These are phyloP conservation scores for Augochlora pura DNA, from an alignment of 1,140 invertebrate species.

Conservation along the genomic window DNA sequence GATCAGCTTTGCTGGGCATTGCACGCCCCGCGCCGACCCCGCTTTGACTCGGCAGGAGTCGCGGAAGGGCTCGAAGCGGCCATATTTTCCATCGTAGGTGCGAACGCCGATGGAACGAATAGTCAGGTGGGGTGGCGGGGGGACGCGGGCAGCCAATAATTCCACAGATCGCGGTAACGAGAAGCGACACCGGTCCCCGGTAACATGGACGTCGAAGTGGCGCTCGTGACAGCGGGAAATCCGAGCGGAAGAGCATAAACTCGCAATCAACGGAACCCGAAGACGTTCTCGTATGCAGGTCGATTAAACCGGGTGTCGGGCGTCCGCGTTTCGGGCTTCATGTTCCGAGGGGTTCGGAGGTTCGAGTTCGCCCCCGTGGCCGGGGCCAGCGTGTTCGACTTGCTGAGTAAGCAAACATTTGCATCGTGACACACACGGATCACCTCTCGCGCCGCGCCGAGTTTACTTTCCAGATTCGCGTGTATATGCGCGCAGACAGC, in stretches of 20 bases:
- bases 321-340: background rate
- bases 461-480: conserved; percentile 70
- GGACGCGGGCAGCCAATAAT: background rate
- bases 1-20: too few relatives aligned
- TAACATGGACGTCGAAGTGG: background rate
- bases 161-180: conserved; percentile 2
- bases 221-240: conserved; percentile 14
- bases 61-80: too few relatives aligned
- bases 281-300: conserved; percentile 25
- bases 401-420: conserved; percentile 70
- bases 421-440: conserved; percentile 67
- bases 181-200: background rate
- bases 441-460: conserved; percentile 60
- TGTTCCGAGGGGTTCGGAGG: conserved; percentile 1
- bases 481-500: conserved; percentile 67
- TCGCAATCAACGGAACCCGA: conserved; percentile 37
- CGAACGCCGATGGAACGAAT: background rate
- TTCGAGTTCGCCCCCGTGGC: background rate
- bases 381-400: conserved; percentile 44
- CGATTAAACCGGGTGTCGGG: background rate
- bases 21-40: too few relatives aligned
- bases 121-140: background rate
- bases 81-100: too few relatives aligned
- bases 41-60: too few relatives aligned
- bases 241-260: conserved; percentile 24